Percentiles rank a stretch among this genome's conserved stretches.
phyloP scores from a whole-genome alignment of 2,888 invertebrate species.

The Lumbricus terrestris region DNA sequence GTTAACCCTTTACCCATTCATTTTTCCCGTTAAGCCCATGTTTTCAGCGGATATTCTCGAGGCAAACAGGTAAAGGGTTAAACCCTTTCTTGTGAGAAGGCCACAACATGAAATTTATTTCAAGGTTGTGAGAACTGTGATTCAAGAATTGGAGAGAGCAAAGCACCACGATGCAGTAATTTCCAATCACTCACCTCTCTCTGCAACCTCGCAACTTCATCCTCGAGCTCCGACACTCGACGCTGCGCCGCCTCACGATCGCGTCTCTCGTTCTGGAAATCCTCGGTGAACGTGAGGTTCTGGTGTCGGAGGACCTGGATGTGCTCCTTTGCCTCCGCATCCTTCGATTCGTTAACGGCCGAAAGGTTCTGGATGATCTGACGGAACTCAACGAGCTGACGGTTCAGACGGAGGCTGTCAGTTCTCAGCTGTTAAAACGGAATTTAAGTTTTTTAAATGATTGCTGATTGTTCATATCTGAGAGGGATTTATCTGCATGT shows the following conservation, averaged over 20 bases:
- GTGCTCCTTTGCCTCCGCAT: background rate
- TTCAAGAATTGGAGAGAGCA: no score
- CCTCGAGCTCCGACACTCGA: background rate
- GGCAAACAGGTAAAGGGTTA: no score
- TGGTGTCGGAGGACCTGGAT: conserved; percentile 4
- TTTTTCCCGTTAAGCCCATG: no score
- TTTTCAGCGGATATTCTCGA: no score
- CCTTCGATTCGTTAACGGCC: background rate
- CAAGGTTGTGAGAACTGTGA: no score
- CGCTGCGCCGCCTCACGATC: background rate
- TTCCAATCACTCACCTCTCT: background rate
- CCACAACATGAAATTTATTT: no score
- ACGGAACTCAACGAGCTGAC: background rate
- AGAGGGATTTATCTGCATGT: background rate
- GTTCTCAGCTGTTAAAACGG: background rate
- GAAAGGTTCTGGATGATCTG: background rate
- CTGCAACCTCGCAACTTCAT: background rate
- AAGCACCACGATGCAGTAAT: no score
- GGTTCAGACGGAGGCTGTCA: background rate
- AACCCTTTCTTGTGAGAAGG: no score
- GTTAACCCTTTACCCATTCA: no score
- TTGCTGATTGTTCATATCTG: no score
- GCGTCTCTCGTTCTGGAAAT: conserved; percentile 6
- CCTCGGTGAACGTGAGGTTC: background rate
- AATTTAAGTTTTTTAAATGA: background rate